Percentiles rank a stretch among this genome's conserved stretches.
Evolutionary conservation across 2,113 vertebrate genomes (phyloP).

Genomic region (Cyprinodon brontotheroides): DNA sequence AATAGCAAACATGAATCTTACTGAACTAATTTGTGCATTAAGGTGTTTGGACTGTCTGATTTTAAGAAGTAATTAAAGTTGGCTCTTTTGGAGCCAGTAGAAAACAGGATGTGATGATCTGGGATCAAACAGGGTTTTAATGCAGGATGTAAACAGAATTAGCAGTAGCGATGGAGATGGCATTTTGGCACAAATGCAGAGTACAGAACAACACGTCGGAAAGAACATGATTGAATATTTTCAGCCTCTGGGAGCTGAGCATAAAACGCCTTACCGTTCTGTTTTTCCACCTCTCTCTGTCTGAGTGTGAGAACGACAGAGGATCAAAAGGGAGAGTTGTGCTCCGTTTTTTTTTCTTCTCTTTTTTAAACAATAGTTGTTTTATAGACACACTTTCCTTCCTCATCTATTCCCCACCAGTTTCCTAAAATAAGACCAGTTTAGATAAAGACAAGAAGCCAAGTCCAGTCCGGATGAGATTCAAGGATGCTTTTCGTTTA

Average conservation of each 20-base stretch:
- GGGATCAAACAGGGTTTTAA: conserved; percentile 25
- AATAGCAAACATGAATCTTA: conserved; percentile 21
- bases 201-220: conserved; percentile 30
- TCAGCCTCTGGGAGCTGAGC: conserved; percentile 14
- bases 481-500: not conserved
- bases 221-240: conserved; percentile 44
- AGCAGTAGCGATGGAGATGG: conserved; percentile 41
- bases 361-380: conserved; percentile 40
- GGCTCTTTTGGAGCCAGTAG: conserved; percentile 31
- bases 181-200: conserved; percentile 27
- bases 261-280: conserved; percentile 29
- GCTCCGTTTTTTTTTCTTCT: conserved; percentile 25
- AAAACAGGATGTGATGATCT: conserved; percentile 55
- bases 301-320: conserved; percentile 46
- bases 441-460: not conserved
- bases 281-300: conserved; percentile 20
- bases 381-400: conserved; percentile 32
- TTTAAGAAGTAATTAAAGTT: not conserved
- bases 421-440: conserved; percentile 25
- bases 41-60: not conserved
- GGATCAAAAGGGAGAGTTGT: conserved; percentile 37
- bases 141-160: conserved; percentile 66
- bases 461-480: not conserved
- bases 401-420: not conserved
- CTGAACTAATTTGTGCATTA: conserved; percentile 11